These are phyloP conservation scores for Nipponia nippon DNA, from an alignment of 2,113 vertebrate species.

Conservation along the genomic window DNA sequence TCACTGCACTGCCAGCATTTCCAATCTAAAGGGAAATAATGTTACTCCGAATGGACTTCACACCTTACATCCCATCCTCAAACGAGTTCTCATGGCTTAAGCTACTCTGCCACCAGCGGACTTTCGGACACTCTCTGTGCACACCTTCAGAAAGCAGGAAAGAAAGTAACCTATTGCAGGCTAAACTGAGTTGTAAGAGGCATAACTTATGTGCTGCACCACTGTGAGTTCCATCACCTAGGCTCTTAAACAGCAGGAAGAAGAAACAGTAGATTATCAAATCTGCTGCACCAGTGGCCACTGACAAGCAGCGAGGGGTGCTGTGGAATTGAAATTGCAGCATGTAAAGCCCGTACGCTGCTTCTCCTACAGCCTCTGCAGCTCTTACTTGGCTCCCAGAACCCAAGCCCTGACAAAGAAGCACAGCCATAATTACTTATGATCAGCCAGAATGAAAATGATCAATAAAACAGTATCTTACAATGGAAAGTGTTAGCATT, in stretches of 20 bases:
- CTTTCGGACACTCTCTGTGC: background rate
- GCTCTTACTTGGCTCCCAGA: background rate
- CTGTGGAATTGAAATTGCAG: background rate
- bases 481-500: constrained; percentile 2
- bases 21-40: background rate
- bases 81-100: background rate
- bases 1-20: background rate
- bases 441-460: background rate
- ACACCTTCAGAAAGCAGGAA: background rate
- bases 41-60: background rate
- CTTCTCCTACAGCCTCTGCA: background rate
- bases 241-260: background rate
- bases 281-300: background rate
- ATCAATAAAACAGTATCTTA: background rate
- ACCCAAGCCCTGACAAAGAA: background rate
- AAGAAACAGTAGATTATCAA: background rate
- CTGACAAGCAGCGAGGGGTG: background rate
- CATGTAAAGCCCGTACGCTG: background rate
- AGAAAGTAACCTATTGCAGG: background rate
- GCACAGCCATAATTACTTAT: background rate
- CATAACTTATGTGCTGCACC: background rate
- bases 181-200: background rate
- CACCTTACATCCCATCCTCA: background rate
- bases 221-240: background rate
- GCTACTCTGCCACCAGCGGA: background rate